Evolutionary conservation across 2,113 vertebrate species (phyloP).

Genomic region (Taurulus bubalis): DNA sequence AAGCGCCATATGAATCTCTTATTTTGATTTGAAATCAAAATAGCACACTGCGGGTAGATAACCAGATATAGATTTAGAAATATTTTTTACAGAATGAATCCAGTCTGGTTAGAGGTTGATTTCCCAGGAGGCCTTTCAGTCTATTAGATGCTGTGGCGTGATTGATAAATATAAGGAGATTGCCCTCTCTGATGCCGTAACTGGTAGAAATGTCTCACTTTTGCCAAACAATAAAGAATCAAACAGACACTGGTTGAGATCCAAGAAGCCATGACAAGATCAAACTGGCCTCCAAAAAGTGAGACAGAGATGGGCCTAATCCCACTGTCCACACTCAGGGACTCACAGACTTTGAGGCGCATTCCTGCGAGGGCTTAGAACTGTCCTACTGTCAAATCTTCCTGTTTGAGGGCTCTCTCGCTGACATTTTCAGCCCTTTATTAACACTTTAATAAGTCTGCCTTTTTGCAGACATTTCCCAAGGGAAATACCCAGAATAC

Average conservation of each 20-base stretch:
- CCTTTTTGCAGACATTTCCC: too few species aligned
- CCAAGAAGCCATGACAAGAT: neutral
- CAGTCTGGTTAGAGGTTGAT: constrained; percentile 11
- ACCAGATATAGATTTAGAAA: constrained; percentile 15
- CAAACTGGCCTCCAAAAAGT: neutral
- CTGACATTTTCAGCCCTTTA: too few species aligned
- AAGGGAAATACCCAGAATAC: too few species aligned
- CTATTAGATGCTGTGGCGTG: neutral
- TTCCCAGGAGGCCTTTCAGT: neutral
- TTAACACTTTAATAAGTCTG: too few species aligned
- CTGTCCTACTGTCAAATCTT: neutral
- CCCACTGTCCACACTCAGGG: neutral
- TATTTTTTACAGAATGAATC: neutral
- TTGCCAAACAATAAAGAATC: neutral
- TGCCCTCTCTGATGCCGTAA: neutral
- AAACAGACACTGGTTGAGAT: neutral
- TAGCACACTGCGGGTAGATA: neutral
- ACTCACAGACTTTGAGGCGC: too few species aligned
- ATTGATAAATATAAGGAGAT: neutral
- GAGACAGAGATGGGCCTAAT: neutral
- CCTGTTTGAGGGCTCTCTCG: neutral
- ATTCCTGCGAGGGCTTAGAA: too few species aligned
- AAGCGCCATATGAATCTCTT: neutral
- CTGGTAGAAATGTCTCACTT: neutral
- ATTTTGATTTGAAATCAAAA: constrained; percentile 11